Evolutionary conservation across 2,113 vertebrate species (phyloP).

Genomic region (Aphyosemion australe): DNA sequence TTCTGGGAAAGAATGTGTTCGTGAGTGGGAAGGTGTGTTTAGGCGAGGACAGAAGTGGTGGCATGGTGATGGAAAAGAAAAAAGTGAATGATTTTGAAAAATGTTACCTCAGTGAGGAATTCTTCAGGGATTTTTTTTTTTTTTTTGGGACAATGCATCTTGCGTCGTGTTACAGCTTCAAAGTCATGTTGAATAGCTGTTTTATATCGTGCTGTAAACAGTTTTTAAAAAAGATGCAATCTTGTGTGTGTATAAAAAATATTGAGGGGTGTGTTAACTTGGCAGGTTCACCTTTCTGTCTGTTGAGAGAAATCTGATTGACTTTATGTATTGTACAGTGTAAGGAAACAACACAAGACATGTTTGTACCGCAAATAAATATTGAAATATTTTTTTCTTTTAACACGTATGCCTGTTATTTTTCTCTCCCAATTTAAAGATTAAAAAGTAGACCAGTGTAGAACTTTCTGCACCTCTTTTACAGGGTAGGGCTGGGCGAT

Average conservation of each 20-base stretch:
- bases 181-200: slow-evolving; percentile 86
- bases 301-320: slow-evolving; percentile 90
- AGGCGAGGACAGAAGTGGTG: slow-evolving; percentile 3
- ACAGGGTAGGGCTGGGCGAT: too few relatives aligned
- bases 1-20: slow-evolving; percentile 65
- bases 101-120: slow-evolving; percentile 93
- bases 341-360: slow-evolving; percentile 91
- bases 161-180: slow-evolving; percentile 89
- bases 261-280: slow-evolving; percentile 82
- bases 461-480: too few relatives aligned
- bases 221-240: slow-evolving; percentile 86
- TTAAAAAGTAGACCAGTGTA: too few relatives aligned
- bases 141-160: slow-evolving; percentile 83
- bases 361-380: slow-evolving; percentile 99
- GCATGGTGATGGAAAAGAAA: slow-evolving; percentile 41
- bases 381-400: slow-evolving; percentile 97
- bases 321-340: slow-evolving; percentile 85
- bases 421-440: not conserved
- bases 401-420: slow-evolving; percentile 76
- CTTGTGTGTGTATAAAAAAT: slow-evolving; percentile 81
- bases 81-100: slow-evolving; percentile 74
- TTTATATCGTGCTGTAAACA: slow-evolving; percentile 86
- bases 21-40: slow-evolving; percentile 14
- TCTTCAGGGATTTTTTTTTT: slow-evolving; percentile 95
- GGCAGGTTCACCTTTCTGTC: slow-evolving; percentile 88